These are phyloP conservation scores for Takifugu bimaculatus DNA, from an alignment of 2,113 vertebrate species.

Conservation along the genomic window DNA sequence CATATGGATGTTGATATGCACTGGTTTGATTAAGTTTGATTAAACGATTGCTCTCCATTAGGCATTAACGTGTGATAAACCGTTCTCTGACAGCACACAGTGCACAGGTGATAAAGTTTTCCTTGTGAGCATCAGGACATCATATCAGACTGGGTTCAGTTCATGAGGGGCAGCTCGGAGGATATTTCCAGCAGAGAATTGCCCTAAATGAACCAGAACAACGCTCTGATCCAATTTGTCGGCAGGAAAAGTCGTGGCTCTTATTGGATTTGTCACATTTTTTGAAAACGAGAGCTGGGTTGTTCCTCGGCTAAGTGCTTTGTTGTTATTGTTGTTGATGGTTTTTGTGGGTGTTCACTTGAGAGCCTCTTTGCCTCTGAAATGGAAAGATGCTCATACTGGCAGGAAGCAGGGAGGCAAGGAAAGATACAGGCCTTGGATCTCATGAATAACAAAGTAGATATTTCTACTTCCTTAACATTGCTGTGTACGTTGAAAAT, in stretches of 20 bases:
- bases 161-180: background rate
- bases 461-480: constrained; percentile 44
- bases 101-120: constrained; percentile 17
- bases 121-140: background rate
- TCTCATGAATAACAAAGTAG: constrained; percentile 70
- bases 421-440: constrained; percentile 63
- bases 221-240: constrained; percentile 54
- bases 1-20: constrained; percentile 28
- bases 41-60: constrained; percentile 74
- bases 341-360: constrained; percentile 57
- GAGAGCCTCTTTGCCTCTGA: constrained; percentile 67
- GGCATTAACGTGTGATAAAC: constrained; percentile 43
- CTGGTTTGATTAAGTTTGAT: constrained; percentile 36
- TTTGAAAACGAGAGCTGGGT: constrained; percentile 52
- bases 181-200: constrained; percentile 15
- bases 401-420: constrained; percentile 52
- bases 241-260: constrained; percentile 43
- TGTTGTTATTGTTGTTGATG: constrained; percentile 48
- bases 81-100: constrained; percentile 53
- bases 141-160: constrained; percentile 1
- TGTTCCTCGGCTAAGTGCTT: constrained; percentile 65
- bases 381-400: constrained; percentile 65
- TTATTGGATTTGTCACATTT: constrained; percentile 66
- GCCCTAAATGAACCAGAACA: constrained; percentile 8
- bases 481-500: constrained; percentile 9